Percentiles rank a stretch among this genome's conserved stretches.
These are phyloP conservation scores for Callaeas wilsoni DNA, from an alignment of 2,113 vertebrate genomes.

Conservation along the genomic window DNA sequence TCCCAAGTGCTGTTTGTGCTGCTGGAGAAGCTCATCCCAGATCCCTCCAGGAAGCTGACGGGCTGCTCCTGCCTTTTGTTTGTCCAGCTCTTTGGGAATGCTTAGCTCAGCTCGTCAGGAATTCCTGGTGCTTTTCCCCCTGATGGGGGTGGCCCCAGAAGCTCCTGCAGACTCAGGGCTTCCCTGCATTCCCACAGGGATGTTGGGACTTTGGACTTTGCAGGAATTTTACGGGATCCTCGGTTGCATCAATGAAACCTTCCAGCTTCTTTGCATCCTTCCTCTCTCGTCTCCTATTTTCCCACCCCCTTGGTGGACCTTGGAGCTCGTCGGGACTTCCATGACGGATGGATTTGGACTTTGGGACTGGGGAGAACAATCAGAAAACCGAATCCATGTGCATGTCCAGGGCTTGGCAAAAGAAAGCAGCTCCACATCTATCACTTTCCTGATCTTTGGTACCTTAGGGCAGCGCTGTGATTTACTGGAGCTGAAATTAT, in stretches of 20 bases:
- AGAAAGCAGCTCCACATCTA: neutral
- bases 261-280: neutral
- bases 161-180: neutral
- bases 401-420: neutral
- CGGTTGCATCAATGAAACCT: neutral
- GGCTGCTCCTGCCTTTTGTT: neutral
- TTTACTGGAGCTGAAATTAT: neutral
- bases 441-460: neutral
- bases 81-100: neutral
- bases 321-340: neutral
- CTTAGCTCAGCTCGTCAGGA: neutral
- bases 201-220: rapidly evolving
- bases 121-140: neutral
- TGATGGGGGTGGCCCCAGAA: neutral
- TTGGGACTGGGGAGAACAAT: neutral
- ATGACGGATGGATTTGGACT: neutral
- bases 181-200: neutral
- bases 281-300: neutral
- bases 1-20: neutral
- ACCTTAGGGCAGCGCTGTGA: neutral
- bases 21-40: neutral
- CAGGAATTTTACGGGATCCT: neutral
- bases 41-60: neutral
- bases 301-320: neutral
- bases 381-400: neutral